Percentiles rank a stretch among this genome's conserved stretches.
Evolutionary conservation across 37 sponge, comb jelly and placozoan species (phyloP).

Genomic region (Hexactinellida sp.): DNA sequence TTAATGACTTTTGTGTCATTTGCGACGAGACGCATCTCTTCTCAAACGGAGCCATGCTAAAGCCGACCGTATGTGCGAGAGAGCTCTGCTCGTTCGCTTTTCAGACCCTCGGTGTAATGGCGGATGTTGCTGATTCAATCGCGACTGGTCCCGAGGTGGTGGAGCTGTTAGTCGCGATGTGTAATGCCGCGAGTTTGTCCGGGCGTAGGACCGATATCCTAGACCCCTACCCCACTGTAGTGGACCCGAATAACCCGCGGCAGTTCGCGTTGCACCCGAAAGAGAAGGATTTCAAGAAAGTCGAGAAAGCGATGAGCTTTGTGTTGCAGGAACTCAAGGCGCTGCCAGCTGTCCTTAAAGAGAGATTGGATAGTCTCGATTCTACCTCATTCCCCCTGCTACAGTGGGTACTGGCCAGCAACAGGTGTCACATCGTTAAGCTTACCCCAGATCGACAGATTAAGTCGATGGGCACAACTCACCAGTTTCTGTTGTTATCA

Average conservation of each 20-base stretch:
- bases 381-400: conserved; percentile 47
- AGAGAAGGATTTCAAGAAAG: conserved; percentile 30
- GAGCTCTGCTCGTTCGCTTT: conserved; percentile 72
- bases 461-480: conserved; percentile 49
- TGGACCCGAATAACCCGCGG: conserved; percentile 39
- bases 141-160: conserved; percentile 64
- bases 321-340: background rate
- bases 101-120: conserved; percentile 74
- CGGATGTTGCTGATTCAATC: conserved; percentile 64
- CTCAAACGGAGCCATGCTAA: conserved; percentile 24
- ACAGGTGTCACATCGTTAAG: conserved; percentile 53
- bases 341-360: conserved; percentile 6
- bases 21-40: conserved; percentile 70
- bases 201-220: conserved; percentile 28
- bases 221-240: conserved; percentile 62
- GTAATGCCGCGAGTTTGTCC: conserved; percentile 49
- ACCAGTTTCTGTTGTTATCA: conserved; percentile 64
- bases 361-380: conserved; percentile 24
- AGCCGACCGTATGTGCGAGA: conserved; percentile 70
- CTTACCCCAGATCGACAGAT: conserved; percentile 42
- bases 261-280: conserved; percentile 44
- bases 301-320: conserved; percentile 20
- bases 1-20: conserved; percentile 79
- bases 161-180: conserved; percentile 69
- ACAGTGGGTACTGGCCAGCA: conserved; percentile 69